These are phyloP conservation scores for Tinamus major DNA, from an alignment of 2,797 vertebrate genomes.

Conservation along the genomic window DNA sequence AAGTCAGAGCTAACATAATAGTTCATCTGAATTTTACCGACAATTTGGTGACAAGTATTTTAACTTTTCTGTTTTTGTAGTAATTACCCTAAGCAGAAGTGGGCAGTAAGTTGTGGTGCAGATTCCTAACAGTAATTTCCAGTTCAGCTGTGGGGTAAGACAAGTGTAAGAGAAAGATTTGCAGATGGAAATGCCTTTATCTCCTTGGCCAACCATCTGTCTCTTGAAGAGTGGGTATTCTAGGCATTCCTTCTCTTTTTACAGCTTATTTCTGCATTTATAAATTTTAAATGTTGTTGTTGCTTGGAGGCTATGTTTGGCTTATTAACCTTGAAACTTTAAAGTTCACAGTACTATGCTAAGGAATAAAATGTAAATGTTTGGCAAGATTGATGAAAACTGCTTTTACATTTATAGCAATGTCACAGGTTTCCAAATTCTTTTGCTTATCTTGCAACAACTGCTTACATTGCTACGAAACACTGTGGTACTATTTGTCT, in stretches of 20 bases:
- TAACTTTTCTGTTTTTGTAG: too few species aligned
- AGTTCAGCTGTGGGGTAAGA: not conserved
- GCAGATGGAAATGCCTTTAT: not conserved
- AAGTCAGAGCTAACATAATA: not conserved
- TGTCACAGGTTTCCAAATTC: not conserved
- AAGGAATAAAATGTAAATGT: rapidly evolving
- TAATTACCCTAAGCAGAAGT: too few species aligned
- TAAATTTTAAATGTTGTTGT: not conserved
- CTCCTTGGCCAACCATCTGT: not conserved
- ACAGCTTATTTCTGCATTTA: not conserved
- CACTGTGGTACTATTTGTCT: not conserved
- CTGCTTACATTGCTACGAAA: not conserved
- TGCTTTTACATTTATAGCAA: not conserved
- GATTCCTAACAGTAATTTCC: too few species aligned
- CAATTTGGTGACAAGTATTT: too few species aligned
- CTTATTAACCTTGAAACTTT: not conserved
- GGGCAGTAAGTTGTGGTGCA: too few species aligned
- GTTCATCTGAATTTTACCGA: too few species aligned
- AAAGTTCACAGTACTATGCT: not conserved
- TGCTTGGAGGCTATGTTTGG: not conserved
- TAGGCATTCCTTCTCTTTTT: not conserved
- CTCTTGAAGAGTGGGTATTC: not conserved
- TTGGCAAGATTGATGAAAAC: not conserved
- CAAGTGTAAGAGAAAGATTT: not conserved
- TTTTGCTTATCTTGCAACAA: not conserved